Evolutionary conservation across 2,113 vertebrate species (phyloP).

Genomic region (Cinclus cinclus): DNA sequence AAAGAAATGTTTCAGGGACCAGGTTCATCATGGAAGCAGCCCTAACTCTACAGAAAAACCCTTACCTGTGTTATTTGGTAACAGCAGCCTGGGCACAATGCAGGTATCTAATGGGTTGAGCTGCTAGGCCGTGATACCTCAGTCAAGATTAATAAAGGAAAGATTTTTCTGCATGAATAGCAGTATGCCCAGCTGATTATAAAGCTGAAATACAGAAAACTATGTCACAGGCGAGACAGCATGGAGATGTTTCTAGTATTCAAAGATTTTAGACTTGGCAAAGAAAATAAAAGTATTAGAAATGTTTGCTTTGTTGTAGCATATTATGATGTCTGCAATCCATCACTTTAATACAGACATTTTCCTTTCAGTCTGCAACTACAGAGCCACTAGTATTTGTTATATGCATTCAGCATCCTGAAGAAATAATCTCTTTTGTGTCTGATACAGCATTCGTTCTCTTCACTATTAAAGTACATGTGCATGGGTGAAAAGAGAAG

Average conservation of each 20-base stretch:
- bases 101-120: neutral
- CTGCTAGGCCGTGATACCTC: neutral
- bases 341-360: conserved; percentile 2
- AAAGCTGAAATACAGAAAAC: neutral
- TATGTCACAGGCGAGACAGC: neutral
- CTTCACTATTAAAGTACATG: neutral
- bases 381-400: neutral
- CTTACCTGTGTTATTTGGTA: neutral
- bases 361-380: conserved; percentile 13
- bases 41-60: neutral
- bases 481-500: neutral
- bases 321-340: neutral
- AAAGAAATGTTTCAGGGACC: neutral
- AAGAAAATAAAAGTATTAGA: neutral
- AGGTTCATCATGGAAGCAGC: neutral
- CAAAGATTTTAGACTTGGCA: neutral
- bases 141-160: neutral
- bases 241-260: neutral
- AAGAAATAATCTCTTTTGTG: conserved; percentile 35
- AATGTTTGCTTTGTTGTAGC: neutral
- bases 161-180: neutral
- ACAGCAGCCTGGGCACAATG: neutral
- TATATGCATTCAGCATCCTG: neutral
- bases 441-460: neutral
- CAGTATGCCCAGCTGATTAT: neutral